Conservation (phyloP, 2,888 invertebrate genomes). For the Agonopterix heracliana region DNA sequence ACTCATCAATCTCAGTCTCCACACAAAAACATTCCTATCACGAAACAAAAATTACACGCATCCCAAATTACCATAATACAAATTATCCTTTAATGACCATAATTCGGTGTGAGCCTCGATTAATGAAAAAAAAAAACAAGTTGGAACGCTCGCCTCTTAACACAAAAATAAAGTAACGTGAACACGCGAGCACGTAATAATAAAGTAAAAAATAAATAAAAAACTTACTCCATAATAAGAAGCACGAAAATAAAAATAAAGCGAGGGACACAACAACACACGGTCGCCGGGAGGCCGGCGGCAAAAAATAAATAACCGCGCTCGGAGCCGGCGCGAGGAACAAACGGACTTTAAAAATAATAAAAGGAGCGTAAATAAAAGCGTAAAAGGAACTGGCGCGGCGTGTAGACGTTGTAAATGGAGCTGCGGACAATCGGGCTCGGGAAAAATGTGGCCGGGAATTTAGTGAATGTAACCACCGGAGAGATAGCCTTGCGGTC, state of each 20-base stretch:
- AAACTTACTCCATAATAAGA: slow-evolving; percentile 73
- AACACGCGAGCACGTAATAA: slow-evolving; percentile 73
- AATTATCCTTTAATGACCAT: slow-evolving; percentile 76
- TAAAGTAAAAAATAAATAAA: slow-evolving; percentile 50
- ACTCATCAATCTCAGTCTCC: slow-evolving; percentile 55
- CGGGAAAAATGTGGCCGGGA: slow-evolving; percentile 69
- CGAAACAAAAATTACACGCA: slow-evolving; percentile 74
- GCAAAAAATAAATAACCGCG: slow-evolving; percentile 74
- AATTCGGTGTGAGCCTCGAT: slow-evolving; percentile 72
- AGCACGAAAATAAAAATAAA: slow-evolving; percentile 75
- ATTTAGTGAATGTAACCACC: slow-evolving; percentile 70
- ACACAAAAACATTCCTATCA: slow-evolving; percentile 66
- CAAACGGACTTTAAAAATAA: slow-evolving; percentile 75
- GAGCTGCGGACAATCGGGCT: slow-evolving; percentile 72
- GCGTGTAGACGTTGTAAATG: slow-evolving; percentile 75
- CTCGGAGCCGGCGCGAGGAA: slow-evolving; percentile 72
- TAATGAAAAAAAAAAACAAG: slow-evolving; percentile 61
- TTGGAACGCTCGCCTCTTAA: slow-evolving; percentile 67
- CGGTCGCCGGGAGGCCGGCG: slow-evolving; percentile 72
- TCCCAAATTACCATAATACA: slow-evolving; percentile 75
- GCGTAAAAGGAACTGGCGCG: slow-evolving; percentile 75
- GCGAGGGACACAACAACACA: slow-evolving; percentile 73
- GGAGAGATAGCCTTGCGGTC: slow-evolving; percentile 53
- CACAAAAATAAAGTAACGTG: slow-evolving; percentile 71
- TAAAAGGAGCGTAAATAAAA: slow-evolving; percentile 76